These are phyloP conservation scores for Papilio machaon DNA, from an alignment of 1,140 invertebrate species.

Conservation along the genomic window DNA sequence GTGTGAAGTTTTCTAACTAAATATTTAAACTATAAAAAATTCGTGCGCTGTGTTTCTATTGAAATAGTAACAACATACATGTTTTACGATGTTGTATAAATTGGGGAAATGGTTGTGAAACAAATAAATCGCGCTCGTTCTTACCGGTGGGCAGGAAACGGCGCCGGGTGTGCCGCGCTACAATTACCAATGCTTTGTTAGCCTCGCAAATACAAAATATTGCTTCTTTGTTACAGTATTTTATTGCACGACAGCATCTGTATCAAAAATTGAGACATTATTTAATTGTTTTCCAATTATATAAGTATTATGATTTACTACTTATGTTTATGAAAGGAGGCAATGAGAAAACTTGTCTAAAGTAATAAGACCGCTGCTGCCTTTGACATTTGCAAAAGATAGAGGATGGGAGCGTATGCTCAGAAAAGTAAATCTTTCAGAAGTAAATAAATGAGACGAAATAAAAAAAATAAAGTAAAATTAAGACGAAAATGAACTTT, in stretches of 20 bases:
- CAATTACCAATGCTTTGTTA: slow-evolving; percentile 9
- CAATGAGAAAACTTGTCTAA: background rate
- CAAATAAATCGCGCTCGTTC: slow-evolving; percentile 10
- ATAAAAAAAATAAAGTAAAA: too few species aligned
- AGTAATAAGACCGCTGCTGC: too few species aligned
- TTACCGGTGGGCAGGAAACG: slow-evolving; percentile 9
- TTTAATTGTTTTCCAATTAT: too few species aligned
- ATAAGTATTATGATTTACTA: too few species aligned
- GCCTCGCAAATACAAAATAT: background rate
- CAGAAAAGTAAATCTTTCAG: too few species aligned
- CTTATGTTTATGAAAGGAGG: background rate
- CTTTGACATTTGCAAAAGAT: too few species aligned
- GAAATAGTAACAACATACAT: background rate
- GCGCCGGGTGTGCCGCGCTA: background rate
- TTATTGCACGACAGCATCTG: background rate
- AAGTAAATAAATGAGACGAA: too few species aligned
- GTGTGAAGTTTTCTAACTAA: background rate
- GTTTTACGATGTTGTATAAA: background rate
- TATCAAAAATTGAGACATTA: background rate
- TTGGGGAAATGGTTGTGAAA: slow-evolving; percentile 3
- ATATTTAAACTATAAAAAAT: background rate
- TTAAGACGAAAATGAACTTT: too few species aligned
- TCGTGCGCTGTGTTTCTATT: background rate
- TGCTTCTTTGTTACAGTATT: background rate
- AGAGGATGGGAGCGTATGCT: too few species aligned